Percentiles rank a stretch among this genome's conserved stretches.
Evolutionary conservation across 2,888 invertebrate species (phyloP).

Genomic region (Caenorhabditis japonica): DNA sequence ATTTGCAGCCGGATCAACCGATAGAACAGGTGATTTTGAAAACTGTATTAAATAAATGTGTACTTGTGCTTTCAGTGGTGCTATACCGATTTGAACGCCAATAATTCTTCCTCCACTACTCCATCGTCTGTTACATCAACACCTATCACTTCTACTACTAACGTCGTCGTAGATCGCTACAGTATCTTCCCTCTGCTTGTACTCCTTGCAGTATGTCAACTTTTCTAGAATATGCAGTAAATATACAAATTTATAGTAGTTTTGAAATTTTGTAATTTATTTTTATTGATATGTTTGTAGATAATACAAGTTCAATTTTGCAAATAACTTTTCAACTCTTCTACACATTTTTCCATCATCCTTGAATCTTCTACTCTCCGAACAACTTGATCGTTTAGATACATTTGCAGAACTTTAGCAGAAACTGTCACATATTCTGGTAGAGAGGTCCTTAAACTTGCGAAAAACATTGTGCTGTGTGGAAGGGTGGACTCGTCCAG

Average conservation of each 20-base stretch:
- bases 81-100: slow-evolving; percentile 14
- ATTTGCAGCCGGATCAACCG: slow-evolving; percentile 39
- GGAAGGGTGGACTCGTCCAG: slow-evolving; percentile 13
- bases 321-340: slow-evolving; percentile 13
- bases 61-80: slow-evolving; percentile 28
- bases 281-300: no score
- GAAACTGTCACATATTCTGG: not conserved
- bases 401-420: slow-evolving; percentile 1
- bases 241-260: no score
- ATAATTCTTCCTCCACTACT: no score
- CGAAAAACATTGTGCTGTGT: slow-evolving; percentile 19
- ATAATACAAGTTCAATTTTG: no score
- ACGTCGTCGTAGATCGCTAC: no score
- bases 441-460: slow-evolving; percentile 10
- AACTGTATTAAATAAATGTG: not conserved
- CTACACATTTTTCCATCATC: slow-evolving; percentile 19
- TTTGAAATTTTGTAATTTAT: no score
- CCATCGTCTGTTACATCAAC: no score
- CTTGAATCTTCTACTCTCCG: slow-evolving; percentile 4
- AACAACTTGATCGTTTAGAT: slow-evolving; percentile 30
- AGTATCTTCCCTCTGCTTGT: no score
- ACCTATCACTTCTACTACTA: no score
- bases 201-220: no score
- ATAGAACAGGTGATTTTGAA: slow-evolving; percentile 19
- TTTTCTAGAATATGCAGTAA: no score